Conservation (phyloP, 2,888 invertebrate species). For the Carterocephalus palaemon region DNA sequence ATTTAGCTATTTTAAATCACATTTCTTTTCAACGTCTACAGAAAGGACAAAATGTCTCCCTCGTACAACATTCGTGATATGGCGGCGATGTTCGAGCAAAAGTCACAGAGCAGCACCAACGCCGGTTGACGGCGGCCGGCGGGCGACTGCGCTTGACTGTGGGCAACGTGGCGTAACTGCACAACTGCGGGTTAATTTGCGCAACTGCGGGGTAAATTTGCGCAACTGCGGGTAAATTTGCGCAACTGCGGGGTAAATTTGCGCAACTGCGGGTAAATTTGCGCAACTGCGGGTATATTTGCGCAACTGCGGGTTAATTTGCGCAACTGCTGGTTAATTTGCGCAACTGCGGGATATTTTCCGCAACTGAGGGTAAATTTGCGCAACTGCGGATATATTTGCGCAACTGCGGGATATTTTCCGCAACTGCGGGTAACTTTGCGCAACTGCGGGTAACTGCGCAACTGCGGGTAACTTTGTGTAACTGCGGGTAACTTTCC, state of each 20-base stretch:
- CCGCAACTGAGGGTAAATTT: slow-evolving; percentile 8
- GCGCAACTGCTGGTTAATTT: too few species aligned
- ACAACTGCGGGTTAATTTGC: too few species aligned
- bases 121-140: slow-evolving; percentile 44
- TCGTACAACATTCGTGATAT: slow-evolving; percentile 88
- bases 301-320: too few species aligned
- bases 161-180: slow-evolving; percentile 25
- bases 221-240: too few species aligned
- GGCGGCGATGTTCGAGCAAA: slow-evolving; percentile 89
- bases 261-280: slow-evolving; percentile 20
- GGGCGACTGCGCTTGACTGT: slow-evolving; percentile 21
- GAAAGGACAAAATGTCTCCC: slow-evolving; percentile 84
- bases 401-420: too few species aligned
- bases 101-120: slow-evolving; percentile 65
- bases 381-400: slow-evolving; percentile 20
- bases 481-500: too few species aligned
- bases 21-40: too few species aligned
- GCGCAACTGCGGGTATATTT: too few species aligned
- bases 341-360: too few species aligned
- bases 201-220: too few species aligned
- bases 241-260: slow-evolving; percentile 6
- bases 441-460: slow-evolving; percentile 1
- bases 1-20: too few species aligned
- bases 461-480: slow-evolving; percentile 8
- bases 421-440: too few species aligned